phyloP scores from a whole-genome alignment of 2,113 vertebrate species.

The Oreocharis arfaki region DNA sequence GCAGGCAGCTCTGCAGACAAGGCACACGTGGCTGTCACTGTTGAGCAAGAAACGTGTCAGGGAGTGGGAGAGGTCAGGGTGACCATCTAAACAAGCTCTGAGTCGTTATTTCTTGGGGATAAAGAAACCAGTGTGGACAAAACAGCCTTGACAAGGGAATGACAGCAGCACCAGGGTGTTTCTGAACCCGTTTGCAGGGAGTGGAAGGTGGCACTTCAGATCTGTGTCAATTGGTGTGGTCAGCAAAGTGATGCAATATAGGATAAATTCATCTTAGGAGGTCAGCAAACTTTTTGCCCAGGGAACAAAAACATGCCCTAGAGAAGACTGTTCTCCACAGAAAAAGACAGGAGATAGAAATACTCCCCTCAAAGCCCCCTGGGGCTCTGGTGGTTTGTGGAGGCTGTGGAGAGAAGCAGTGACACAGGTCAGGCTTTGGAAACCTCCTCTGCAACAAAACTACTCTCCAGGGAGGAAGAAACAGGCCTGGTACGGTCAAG shows the following conservation, averaged over 20 bases:
- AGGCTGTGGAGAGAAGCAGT: conserved; percentile 45
- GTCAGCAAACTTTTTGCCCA: background rate
- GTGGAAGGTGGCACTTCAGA: background rate
- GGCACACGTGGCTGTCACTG: background rate
- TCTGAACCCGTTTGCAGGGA: background rate
- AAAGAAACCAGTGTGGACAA: background rate
- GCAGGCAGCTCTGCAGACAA: conserved; percentile 68
- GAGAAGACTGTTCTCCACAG: background rate
- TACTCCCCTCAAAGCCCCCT: conserved; percentile 7
- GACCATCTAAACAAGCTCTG: background rate
- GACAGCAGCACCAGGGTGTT: background rate
- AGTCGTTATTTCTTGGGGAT: background rate
- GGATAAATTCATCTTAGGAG: background rate
- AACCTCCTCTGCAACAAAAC: conserved; percentile 79
- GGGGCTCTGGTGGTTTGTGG: conserved; percentile 50
- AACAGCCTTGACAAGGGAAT: background rate
- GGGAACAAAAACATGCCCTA: accelerated
- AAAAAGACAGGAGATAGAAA: background rate
- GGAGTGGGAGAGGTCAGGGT: background rate
- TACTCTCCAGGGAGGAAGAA: conserved; percentile 9
- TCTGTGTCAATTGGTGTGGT: background rate
- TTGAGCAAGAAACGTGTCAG: background rate
- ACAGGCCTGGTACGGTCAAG: background rate
- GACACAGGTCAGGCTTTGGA: conserved; percentile 71
- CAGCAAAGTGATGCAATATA: background rate